Evolutionary conservation across 2,888 invertebrate species (phyloP), one percentile per base, ranked within the genome.

Genomic region (Drosophila testacea): DNA sequence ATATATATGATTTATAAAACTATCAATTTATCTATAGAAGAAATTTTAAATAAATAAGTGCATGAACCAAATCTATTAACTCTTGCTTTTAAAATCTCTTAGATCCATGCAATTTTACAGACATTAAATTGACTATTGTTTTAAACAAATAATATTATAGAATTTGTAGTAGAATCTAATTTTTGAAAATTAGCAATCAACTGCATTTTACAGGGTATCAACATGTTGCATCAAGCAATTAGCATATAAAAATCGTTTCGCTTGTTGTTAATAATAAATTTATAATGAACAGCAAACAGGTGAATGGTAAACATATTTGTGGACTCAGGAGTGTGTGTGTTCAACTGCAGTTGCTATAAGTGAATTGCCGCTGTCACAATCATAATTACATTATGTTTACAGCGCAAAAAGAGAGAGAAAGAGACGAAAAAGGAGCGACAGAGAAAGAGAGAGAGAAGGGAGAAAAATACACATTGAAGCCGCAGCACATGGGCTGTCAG

Each of bases 331-430:
- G 54, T 51, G 27, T 39, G n/a, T 36, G 22, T 48, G 42, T 42
- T 10, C 39, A 42, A 55, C 52, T 78, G 76, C 73, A 76, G 44
- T 61, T 61, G 62, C 42, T 48, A 50, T 75, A 81, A 81, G 66
- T 83, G 79, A 78, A 81, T 79, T 73, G 73, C 39, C 54, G 67
- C 63, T 74, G 83, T 76, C 69, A 64, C 61, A 64, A 54, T 64
- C 64, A 79, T 79, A 79, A 79, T 79, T 79, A 73, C 76, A 73
- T 76, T 76, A 69, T 71, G 63, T 62, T 72, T 52, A 76, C 77
- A 65, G 61, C 27, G 64, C 41, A 42, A 32, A 39, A 7, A 16
- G 6, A 39, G n/a, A 3, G 30, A 30, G 11, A 9, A 30, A 34
- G 44, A 27, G 13, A 34, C 10, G 13, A 6, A 13, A 22, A 22